These are phyloP conservation scores for Xenopus laevis DNA, from an alignment of 2,113 vertebrate genomes.

Conservation along the genomic window DNA sequence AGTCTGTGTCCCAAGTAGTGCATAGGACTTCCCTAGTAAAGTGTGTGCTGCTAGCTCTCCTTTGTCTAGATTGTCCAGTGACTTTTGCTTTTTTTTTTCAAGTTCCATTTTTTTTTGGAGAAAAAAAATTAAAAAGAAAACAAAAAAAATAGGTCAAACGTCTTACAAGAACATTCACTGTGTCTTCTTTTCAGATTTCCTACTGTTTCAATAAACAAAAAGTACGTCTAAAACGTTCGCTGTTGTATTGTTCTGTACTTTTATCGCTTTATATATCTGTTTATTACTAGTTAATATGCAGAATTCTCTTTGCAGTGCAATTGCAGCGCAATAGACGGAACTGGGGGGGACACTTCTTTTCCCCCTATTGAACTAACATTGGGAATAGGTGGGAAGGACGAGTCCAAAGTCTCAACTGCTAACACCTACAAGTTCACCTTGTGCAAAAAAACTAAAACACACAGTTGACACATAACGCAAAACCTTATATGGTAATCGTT, in stretches of 20 bases:
- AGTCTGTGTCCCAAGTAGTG: conserved; percentile 67
- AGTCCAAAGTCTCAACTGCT: too few relatives aligned
- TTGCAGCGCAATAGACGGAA: too few relatives aligned
- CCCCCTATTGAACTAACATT: too few relatives aligned
- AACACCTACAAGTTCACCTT: too few relatives aligned
- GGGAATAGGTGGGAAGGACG: too few relatives aligned
- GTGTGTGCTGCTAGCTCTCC: conserved; percentile 84
- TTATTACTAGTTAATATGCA: not conserved
- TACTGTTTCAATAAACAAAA: conserved; percentile 59
- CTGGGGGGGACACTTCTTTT: too few relatives aligned
- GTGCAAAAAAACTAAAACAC: too few relatives aligned
- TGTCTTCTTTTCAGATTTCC: conserved; percentile 57
- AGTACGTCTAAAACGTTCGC: not conserved
- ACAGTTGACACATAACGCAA: too few relatives aligned
- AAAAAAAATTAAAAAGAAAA: conserved; percentile 61
- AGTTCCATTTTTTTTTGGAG: conserved; percentile 52
- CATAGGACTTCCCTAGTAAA: conserved; percentile 66
- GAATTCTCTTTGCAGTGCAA: too few relatives aligned
- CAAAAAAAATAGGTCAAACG: conserved; percentile 58
- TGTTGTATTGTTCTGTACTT: not conserved
- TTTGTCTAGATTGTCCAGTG: conserved; percentile 61
- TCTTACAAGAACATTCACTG: conserved; percentile 56
- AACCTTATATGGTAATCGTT: too few relatives aligned
- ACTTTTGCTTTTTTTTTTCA: conserved; percentile 39
- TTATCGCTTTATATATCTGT: too few relatives aligned